Percentiles rank a stretch among this genome's conserved stretches.
phyloP scores from a whole-genome alignment of 2,888 invertebrate genomes.

The Drosophila peninsularis region DNA sequence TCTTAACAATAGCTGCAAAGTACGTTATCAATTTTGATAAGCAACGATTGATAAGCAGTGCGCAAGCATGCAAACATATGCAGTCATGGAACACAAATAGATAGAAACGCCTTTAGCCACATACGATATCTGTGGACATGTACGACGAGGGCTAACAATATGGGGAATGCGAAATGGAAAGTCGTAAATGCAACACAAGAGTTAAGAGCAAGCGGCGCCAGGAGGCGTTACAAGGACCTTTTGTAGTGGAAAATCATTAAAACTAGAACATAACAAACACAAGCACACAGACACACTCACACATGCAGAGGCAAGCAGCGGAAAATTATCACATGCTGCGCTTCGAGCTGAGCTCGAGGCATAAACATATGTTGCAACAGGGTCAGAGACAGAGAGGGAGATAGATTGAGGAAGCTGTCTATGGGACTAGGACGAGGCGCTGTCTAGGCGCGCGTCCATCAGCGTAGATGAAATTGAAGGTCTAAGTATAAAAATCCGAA shows the following conservation, averaged over 20 bases:
- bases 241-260: conserved; percentile 75
- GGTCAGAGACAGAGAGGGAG: conserved; percentile 23
- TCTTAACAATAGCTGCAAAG: conserved; percentile 48
- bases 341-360: conserved; percentile 48
- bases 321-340: conserved; percentile 57
- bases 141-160: conserved; percentile 1
- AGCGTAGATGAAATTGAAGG: conserved; percentile 55
- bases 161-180: conserved; percentile 15
- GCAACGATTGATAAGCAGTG: conserved; percentile 41
- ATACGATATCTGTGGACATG: neutral
- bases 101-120: neutral
- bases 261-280: conserved; percentile 66
- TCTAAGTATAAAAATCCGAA: conserved; percentile 57
- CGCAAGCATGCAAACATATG: conserved; percentile 32
- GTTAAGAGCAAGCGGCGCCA: conserved; percentile 67
- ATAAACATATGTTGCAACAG: conserved; percentile 61
- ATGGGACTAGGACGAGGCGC: conserved; percentile 9
- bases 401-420: conserved; percentile 5
- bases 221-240: conserved; percentile 69
- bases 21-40: conserved; percentile 50
- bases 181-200: conserved; percentile 25
- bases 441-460: conserved; percentile 51
- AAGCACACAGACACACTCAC: conserved; percentile 30
- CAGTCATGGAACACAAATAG: conserved; percentile 4
- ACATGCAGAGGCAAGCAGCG: conserved; percentile 28